A percentile compares a stretch with the other conserved stretches of the same genome.
Evolutionary conservation across 1,140 invertebrate genomes (phyloP).

Genomic region (Drosophila lowei): DNA sequence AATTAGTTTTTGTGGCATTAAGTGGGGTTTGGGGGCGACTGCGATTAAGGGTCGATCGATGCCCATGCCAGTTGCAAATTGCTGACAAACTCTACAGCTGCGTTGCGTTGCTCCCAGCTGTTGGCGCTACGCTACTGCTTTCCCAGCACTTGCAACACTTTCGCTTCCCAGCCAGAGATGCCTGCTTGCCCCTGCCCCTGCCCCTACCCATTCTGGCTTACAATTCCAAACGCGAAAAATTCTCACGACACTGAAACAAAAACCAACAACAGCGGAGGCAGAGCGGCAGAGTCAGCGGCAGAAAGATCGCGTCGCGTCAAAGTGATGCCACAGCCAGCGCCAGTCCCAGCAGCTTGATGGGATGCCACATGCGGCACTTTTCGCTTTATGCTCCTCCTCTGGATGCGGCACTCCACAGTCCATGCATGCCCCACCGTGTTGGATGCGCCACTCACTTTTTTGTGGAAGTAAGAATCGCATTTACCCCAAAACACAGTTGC

Average conservation of each 20-base stretch:
- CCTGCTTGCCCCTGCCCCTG: slow-evolving; percentile 12
- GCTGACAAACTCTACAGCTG: slow-evolving; percentile 23
- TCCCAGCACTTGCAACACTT: slow-evolving; percentile 56
- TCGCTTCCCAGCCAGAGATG: slow-evolving; percentile 41
- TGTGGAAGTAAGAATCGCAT: slow-evolving; percentile 28
- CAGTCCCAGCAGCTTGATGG: slow-evolving; percentile 1
- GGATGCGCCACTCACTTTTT: slow-evolving; percentile 54
- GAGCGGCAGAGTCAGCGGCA: slow-evolving; percentile 22
- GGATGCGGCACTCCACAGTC: slow-evolving; percentile 10
- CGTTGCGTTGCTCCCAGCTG: no score
- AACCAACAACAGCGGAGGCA: slow-evolving; percentile 29
- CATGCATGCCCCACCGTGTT: background rate
- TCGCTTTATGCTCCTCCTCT: background rate
- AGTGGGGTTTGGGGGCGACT: no score
- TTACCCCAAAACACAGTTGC: slow-evolving; percentile 54
- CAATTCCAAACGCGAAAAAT: slow-evolving; percentile 76
- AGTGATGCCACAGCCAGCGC: slow-evolving; percentile 46
- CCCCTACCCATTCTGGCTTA: slow-evolving; percentile 26
- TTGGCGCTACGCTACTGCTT: slow-evolving; percentile 38
- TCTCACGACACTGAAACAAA: slow-evolving; percentile 75
- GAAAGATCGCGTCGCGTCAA: slow-evolving; percentile 27
- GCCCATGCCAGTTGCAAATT: slow-evolving; percentile 39
- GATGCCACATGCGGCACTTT: slow-evolving; percentile 58
- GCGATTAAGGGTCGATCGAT: slow-evolving; percentile 17
- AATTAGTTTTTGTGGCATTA: slow-evolving; percentile 25